These are phyloP conservation scores for Blastobasis lacticolella DNA, from an alignment of 2,888 invertebrate species.

Conservation along the genomic window DNA sequence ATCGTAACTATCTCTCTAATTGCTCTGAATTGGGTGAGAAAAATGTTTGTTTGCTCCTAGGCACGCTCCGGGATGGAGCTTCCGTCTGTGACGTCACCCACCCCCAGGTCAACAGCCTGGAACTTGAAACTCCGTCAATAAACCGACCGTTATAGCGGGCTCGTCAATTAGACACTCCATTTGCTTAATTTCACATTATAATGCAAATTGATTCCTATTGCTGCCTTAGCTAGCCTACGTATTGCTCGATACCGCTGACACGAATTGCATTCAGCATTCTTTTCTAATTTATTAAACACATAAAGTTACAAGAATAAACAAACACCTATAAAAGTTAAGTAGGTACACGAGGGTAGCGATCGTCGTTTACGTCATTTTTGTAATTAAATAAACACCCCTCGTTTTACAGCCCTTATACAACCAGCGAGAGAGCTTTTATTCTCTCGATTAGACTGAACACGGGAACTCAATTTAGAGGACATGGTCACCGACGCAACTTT, in stretches of 20 bases:
- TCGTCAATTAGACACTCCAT: not conserved
- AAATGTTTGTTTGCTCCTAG: constrained; percentile 36
- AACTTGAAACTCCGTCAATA: constrained; percentile 3
- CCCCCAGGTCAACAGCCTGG: constrained; percentile 13
- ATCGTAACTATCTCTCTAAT: constrained; percentile 45
- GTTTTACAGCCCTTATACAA: not conserved
- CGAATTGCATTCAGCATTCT: no score
- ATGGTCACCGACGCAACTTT: no score
- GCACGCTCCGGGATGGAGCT: constrained; percentile 16
- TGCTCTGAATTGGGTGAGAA: constrained; percentile 49
- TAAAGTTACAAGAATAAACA: no score
- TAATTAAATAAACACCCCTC: not conserved
- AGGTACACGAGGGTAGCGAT: no score
- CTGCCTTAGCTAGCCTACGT: no score
- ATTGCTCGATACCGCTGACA: no score
- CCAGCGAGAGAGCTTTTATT: not conserved
- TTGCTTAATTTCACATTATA: not conserved
- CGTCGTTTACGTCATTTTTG: not conserved
- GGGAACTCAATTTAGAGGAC: constrained; percentile 19
- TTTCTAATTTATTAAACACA: no score
- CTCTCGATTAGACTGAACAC: constrained; percentile 14
- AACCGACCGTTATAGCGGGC: not conserved
- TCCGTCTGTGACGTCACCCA: constrained; percentile 9
- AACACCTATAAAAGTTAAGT: no score
- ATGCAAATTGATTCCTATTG: no score